Conservation (phyloP, 2,113 vertebrate genomes). For the Phrynosoma platyrhinos region DNA sequence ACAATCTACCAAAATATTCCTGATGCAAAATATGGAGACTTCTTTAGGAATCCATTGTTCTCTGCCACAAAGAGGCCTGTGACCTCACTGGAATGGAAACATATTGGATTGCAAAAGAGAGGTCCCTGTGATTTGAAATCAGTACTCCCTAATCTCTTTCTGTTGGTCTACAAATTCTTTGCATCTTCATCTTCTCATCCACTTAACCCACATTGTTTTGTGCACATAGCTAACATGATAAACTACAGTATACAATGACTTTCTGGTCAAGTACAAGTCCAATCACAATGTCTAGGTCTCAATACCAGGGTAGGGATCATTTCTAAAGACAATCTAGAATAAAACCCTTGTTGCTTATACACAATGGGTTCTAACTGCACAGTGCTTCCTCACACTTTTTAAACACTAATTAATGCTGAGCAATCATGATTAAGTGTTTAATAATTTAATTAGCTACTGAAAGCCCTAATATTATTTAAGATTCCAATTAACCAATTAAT, state of each 20-base stretch:
- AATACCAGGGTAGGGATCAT: neutral
- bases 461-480: slow-evolving; percentile 11
- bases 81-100: no score
- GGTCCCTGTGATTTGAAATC: neutral
- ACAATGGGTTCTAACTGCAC: fast-evolving
- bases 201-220: slow-evolving; percentile 38
- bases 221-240: slow-evolving; percentile 17
- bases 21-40: no score
- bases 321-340: neutral
- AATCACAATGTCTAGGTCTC: neutral
- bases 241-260: neutral
- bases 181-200: slow-evolving; percentile 59
- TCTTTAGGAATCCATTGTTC: no score
- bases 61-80: no score
- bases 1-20: no score
- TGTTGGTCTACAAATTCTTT: slow-evolving; percentile 54
- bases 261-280: slow-evolving; percentile 6
- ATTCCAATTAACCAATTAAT: neutral
- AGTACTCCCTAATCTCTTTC: slow-evolving; percentile 15
- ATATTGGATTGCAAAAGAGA: slow-evolving; percentile 57
- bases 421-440: neutral
- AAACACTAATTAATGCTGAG: neutral
- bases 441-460: neutral
- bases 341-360: fast-evolving
- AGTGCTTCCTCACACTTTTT: neutral